These are phyloP conservation scores for Ambastaia sidthimunki DNA, from an alignment of 2,797 vertebrate genomes.

Conservation along the genomic window DNA sequence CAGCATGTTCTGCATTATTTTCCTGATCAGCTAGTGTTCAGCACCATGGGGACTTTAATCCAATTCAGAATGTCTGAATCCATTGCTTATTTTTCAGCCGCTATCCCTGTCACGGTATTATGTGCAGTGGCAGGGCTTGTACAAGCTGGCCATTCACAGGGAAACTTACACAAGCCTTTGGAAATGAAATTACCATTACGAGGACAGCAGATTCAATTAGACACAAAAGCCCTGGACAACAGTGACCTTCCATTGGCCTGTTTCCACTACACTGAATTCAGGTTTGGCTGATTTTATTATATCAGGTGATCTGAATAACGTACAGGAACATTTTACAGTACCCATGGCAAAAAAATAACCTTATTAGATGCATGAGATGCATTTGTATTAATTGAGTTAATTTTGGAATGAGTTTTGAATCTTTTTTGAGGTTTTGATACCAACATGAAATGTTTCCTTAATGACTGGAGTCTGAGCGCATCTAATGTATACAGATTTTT, in stretches of 20 bases:
- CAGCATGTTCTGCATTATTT: slow-evolving; percentile 63
- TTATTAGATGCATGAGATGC: slow-evolving; percentile 21
- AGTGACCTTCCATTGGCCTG: slow-evolving; percentile 66
- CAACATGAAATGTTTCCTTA: not conserved
- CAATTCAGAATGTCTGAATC: slow-evolving; percentile 61
- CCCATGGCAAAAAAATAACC: slow-evolving; percentile 19
- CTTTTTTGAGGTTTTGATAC: slow-evolving; percentile 20
- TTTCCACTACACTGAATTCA: slow-evolving; percentile 60
- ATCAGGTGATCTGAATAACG: slow-evolving; percentile 45
- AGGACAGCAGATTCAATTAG: slow-evolving; percentile 75
- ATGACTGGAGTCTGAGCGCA: slow-evolving; percentile 3
- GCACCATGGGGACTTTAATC: slow-evolving; percentile 64
- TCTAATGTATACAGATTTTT: not conserved
- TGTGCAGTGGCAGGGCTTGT: slow-evolving; percentile 24
- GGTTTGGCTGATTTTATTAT: slow-evolving; percentile 39
- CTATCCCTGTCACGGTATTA: slow-evolving; percentile 61
- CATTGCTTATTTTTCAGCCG: slow-evolving; percentile 59
- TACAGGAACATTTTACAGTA: slow-evolving; percentile 6
- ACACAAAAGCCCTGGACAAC: slow-evolving; percentile 54
- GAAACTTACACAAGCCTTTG: slow-evolving; percentile 69
- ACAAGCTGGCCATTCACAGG: slow-evolving; percentile 55
- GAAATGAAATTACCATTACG: slow-evolving; percentile 70
- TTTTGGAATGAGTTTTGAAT: slow-evolving; percentile 12
- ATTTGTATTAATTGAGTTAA: not conserved
- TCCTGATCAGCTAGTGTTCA: slow-evolving; percentile 50